These are phyloP conservation scores for Volucella zonaria DNA, from an alignment of 2,888 invertebrate genomes.

Conservation along the genomic window DNA sequence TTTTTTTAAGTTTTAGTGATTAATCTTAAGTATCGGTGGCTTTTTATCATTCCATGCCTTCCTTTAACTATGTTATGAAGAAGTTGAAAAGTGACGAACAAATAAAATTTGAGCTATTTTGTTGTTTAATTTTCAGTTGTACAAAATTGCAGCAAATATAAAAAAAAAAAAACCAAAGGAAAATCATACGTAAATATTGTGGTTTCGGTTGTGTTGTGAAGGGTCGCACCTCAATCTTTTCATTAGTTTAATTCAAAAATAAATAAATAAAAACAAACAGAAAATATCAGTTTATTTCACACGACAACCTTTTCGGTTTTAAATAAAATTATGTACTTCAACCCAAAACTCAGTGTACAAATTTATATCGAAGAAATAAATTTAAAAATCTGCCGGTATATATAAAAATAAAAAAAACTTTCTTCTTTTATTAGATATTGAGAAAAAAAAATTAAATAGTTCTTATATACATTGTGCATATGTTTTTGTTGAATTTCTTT, in stretches of 20 bases:
- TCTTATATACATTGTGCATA: slow-evolving; percentile 68
- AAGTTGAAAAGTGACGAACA: slow-evolving; percentile 37
- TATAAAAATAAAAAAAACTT: slow-evolving; percentile 4
- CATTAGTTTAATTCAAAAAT: slow-evolving; percentile 16
- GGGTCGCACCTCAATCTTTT: slow-evolving; percentile 41
- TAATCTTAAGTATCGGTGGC: slow-evolving; percentile 74
- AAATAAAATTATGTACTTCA: neutral
- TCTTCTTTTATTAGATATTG: neutral
- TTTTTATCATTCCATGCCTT: slow-evolving; percentile 73
- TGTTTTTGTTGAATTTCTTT: slow-evolving; percentile 26
- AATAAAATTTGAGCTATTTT: slow-evolving; percentile 57
- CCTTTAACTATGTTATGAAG: slow-evolving; percentile 65
- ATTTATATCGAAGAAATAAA: slow-evolving; percentile 9
- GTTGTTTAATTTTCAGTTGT: slow-evolving; percentile 21
- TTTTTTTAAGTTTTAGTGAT: slow-evolving; percentile 38
- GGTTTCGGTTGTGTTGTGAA: slow-evolving; percentile 50
- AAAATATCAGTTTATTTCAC: slow-evolving; percentile 17
- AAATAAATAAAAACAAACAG: neutral
- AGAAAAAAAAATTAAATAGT: neutral
- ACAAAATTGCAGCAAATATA: slow-evolving; percentile 7
- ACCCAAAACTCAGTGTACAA: slow-evolving; percentile 2
- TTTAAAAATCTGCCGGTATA: slow-evolving; percentile 33
- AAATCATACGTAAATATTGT: slow-evolving; percentile 39
- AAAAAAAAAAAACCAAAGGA: neutral
- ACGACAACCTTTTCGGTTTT: slow-evolving; percentile 15